These are phyloP conservation scores for Stictonetta naevosa DNA, from an alignment of 2,113 vertebrate species.

Conservation along the genomic window DNA sequence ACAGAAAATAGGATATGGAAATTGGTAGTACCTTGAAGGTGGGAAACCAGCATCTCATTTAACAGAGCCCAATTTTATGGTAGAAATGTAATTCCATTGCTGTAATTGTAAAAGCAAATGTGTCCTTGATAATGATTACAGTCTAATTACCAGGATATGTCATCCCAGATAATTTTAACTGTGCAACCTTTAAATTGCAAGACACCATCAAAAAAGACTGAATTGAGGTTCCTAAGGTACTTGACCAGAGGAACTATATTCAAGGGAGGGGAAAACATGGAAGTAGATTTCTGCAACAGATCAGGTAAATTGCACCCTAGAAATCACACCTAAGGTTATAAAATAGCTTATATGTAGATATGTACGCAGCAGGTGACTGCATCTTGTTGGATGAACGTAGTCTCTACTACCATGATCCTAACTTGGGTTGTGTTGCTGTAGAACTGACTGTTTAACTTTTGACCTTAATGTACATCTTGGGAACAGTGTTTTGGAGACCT, in stretches of 20 bases:
- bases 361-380: neutral
- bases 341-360: neutral
- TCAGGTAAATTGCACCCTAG: neutral
- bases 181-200: neutral
- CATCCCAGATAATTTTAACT: neutral
- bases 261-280: neutral
- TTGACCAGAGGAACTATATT: neutral
- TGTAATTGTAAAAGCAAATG: neutral
- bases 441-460: neutral
- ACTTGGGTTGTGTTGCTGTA: neutral
- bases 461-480: neutral
- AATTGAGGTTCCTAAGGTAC: neutral
- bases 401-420: neutral
- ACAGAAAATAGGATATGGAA: neutral
- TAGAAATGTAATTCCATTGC: neutral
- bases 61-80: neutral
- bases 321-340: neutral
- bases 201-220: neutral
- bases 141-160: neutral
- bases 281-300: neutral
- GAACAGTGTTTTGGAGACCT: neutral
- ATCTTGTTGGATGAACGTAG: neutral
- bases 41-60: neutral
- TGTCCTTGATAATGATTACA: neutral
- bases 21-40: neutral